These are phyloP conservation scores for Drosophila vallismaia DNA, from an alignment of 2,888 invertebrate species.

Conservation along the genomic window DNA sequence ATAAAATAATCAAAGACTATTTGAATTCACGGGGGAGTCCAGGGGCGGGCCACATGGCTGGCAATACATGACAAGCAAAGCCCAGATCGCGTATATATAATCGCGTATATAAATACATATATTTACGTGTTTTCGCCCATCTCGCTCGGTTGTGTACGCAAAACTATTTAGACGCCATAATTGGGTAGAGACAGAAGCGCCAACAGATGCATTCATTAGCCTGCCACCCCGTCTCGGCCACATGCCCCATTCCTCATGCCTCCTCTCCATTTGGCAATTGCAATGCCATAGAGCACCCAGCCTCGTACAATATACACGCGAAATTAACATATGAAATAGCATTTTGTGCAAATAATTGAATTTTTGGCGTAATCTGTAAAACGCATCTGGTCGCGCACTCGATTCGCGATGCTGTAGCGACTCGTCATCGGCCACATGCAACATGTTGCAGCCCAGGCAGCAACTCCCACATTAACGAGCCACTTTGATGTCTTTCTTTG, in stretches of 20 bases:
- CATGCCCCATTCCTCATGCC: background rate
- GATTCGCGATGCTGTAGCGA: slow-evolving; percentile 31
- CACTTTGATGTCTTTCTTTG: slow-evolving; percentile 39
- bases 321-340: slow-evolving; percentile 79
- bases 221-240: background rate
- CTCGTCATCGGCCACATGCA: slow-evolving; percentile 58
- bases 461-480: slow-evolving; percentile 44
- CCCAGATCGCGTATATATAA: slow-evolving; percentile 5
- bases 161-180: slow-evolving; percentile 77
- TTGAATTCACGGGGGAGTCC: slow-evolving; percentile 46
- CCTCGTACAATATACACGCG: slow-evolving; percentile 2
- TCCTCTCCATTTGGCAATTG: slow-evolving; percentile 17
- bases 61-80: slow-evolving; percentile 38
- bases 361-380: slow-evolving; percentile 67
- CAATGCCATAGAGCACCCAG: slow-evolving; percentile 19
- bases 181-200: slow-evolving; percentile 54
- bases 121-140: slow-evolving; percentile 20
- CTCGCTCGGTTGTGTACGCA: slow-evolving; percentile 24
- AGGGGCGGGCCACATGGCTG: background rate
- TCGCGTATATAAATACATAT: slow-evolving; percentile 4
- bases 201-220: slow-evolving; percentile 47
- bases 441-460: slow-evolving; percentile 58
- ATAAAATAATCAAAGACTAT: slow-evolving; percentile 78
- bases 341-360: slow-evolving; percentile 78
- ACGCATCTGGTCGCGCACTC: slow-evolving; percentile 55